Base-by-base conservation (phyloP, 2,888 invertebrate species). In the Tetanocera ferruginea region DNA sequence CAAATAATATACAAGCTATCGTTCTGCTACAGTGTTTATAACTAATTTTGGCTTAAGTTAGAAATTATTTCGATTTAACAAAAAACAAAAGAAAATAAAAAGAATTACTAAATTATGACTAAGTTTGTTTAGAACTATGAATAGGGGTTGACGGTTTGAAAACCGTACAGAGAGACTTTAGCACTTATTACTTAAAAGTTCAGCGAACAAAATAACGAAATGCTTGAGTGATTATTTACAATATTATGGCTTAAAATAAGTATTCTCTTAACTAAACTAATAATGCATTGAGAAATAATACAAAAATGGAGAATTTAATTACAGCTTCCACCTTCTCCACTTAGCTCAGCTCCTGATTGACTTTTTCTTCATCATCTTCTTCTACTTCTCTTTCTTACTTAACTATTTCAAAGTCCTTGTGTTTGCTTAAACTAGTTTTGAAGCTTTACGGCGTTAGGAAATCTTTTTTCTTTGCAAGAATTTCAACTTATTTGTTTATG, bases 31-130 rank as follows among this genome's bases (percentile, higher is more conserved):
- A 51, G 23, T 75, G 28, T 60, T 76, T 52, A 81, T 81, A 78
- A 81, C 76, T 83, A 83, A 84, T 83, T 85, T 85, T 85, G 86
- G 86, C 86, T 83, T 67, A 67, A 66, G 31, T 34, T 37, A 67
- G 11, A 60, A 23, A 60, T 60, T 60, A 60, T 60, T 60, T 28
- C 25, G 23, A 60, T 43, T 37, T n/a, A n/a, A n/a, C n/a, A n/a
- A n/a, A n/a, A n/a, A n/a, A n/a, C n/a, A 37, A 37, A 23, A 57
- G 0, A 25, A 25, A 25, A 28, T 3, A 60, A 60, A 28, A 60
- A 23, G 19, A 23, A 14, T 11, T 43, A 67, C 37, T 72, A 55
- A 49, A 28, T 69, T 72, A 57, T 72, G 72, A 72, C 72, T 72
- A 55, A 31, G n/a, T 72, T 71, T 14, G 31, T 55, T 17, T 55